A percentile compares a stretch with the other conserved stretches of the same genome.
These are phyloP conservation scores for Drosophila kohkoa DNA, from an alignment of 1,140 invertebrate species.

Conservation along the genomic window DNA sequence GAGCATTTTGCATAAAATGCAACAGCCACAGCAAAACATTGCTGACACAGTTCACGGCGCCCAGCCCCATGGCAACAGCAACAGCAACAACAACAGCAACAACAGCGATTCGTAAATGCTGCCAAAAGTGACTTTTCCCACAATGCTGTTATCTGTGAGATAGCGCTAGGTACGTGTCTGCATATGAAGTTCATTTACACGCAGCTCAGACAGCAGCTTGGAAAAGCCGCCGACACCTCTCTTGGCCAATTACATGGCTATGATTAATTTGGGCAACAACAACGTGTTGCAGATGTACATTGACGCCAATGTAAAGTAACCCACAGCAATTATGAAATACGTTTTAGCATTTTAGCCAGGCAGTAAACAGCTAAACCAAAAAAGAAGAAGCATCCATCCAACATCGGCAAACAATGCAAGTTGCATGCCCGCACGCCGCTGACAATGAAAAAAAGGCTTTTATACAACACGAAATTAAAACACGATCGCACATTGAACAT, in stretches of 20 bases:
- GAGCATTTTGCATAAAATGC: slow-evolving; percentile 63
- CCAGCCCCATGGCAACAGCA: slow-evolving; percentile 33
- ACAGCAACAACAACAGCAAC: slow-evolving; percentile 7
- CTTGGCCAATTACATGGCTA: slow-evolving; percentile 65
- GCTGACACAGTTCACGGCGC: slow-evolving; percentile 76
- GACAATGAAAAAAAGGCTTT: slow-evolving; percentile 71
- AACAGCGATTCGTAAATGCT: slow-evolving; percentile 40
- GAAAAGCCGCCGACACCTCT: neutral
- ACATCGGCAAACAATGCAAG: slow-evolving; percentile 48
- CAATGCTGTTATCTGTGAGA: slow-evolving; percentile 45
- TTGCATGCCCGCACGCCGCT: slow-evolving; percentile 80
- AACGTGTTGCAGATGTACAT: slow-evolving; percentile 41
- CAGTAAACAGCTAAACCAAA: slow-evolving; percentile 18
- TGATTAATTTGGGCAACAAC: slow-evolving; percentile 67
- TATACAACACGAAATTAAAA: slow-evolving; percentile 83
- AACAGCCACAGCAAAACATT: slow-evolving; percentile 35
- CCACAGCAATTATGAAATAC: slow-evolving; percentile 77
- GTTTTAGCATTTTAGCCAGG: slow-evolving; percentile 69
- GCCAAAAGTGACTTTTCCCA: slow-evolving; percentile 77
- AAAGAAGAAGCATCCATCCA: slow-evolving; percentile 44
- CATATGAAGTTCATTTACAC: slow-evolving; percentile 77
- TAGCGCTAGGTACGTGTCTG: slow-evolving; percentile 36
- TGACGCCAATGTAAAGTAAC: slow-evolving; percentile 43
- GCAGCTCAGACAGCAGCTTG: slow-evolving; percentile 55
- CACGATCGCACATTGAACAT: slow-evolving; percentile 76